Evolutionary conservation across 2,113 vertebrate species (phyloP).

Genomic region (Cryptomyrus ogoouensis): DNA sequence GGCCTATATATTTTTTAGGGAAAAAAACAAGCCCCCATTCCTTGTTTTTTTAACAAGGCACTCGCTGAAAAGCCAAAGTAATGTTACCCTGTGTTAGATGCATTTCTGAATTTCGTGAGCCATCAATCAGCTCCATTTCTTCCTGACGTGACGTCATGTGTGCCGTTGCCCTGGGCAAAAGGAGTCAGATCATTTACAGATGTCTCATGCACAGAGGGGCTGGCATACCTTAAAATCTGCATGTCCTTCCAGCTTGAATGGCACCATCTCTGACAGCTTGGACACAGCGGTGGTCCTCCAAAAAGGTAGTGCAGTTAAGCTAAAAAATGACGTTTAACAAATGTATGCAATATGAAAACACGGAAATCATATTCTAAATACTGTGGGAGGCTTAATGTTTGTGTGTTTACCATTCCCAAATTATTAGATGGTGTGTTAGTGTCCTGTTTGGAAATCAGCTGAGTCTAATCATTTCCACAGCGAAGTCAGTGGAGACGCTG

Average conservation of each 20-base stretch:
- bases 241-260: background rate
- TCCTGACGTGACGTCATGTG: background rate
- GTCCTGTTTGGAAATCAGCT: background rate
- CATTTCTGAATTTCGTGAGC: background rate
- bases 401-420: background rate
- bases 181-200: background rate
- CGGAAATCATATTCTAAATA: background rate
- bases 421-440: background rate
- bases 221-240: background rate
- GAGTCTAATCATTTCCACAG: constrained; percentile 25
- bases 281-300: background rate
- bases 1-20: background rate
- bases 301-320: background rate
- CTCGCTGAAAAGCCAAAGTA: background rate
- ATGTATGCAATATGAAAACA: background rate
- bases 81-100: background rate
- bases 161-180: background rate
- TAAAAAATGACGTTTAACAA: background rate
- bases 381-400: background rate
- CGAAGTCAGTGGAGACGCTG: constrained; percentile 9
- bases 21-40: background rate
- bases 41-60: background rate
- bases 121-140: background rate
- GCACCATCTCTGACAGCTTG: background rate
- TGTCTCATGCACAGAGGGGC: background rate